Evolutionary conservation across 2,888 invertebrate genomes (phyloP).

Genomic region (Clitarchus hookeri): DNA sequence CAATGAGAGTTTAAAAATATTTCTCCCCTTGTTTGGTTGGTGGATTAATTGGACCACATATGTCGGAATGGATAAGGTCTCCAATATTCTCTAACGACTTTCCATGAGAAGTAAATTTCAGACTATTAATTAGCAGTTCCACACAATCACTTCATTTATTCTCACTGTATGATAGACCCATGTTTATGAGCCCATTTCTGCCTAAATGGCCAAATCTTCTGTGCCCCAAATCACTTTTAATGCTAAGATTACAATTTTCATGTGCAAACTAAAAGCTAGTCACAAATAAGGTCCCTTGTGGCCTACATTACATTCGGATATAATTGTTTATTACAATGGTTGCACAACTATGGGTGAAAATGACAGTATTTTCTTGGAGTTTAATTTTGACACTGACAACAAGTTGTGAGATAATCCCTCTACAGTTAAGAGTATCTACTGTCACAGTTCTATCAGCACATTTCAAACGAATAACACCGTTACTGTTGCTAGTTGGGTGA

Average conservation of each 20-base stretch:
- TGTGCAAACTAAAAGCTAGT: not conserved
- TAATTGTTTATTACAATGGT: not conserved
- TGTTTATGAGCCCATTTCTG: not conserved
- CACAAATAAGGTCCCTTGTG: not conserved
- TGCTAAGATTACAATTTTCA: not conserved
- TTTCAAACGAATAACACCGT: not conserved
- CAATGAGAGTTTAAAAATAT: not conserved
- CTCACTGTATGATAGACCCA: not conserved
- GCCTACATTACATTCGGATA: not conserved
- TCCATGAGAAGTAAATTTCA: not conserved
- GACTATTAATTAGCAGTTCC: not conserved
- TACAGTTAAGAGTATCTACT: not conserved
- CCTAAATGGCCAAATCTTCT: not conserved
- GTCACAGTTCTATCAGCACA: not conserved
- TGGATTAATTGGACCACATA: constrained; percentile 1
- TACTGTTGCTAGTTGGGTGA: not conserved
- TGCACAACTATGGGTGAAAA: not conserved
- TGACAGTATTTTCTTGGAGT: not conserved
- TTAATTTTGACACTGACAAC: not conserved
- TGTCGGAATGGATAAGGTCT: too few species aligned
- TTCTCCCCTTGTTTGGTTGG: not conserved
- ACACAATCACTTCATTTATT: not conserved
- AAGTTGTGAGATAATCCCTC: not conserved
- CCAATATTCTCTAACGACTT: too few species aligned
- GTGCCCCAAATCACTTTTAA: not conserved